Evolutionary conservation across 2,113 vertebrate genomes (phyloP).

Genomic region (Aptenodytes forsteri): DNA sequence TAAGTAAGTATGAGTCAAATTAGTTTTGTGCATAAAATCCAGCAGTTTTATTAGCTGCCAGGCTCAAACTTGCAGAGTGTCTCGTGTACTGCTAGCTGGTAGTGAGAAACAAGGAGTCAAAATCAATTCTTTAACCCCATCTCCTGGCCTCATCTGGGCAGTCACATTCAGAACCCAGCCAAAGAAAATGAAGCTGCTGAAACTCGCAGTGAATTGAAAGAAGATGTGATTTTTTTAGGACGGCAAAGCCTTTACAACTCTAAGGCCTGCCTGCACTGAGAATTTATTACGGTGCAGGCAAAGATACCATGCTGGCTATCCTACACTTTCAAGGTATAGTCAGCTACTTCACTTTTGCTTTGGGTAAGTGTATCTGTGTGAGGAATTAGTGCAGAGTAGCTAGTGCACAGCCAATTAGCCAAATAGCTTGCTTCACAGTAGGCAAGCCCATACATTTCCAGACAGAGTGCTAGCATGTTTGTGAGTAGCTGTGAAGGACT

Average conservation of each 20-base stretch:
- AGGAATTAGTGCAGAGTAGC: background rate
- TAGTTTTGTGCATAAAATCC: background rate
- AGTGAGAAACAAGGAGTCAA: background rate
- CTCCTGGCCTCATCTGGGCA: conserved; percentile 2
- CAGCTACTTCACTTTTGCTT: background rate
- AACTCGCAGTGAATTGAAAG: background rate
- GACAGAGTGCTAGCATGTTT: background rate
- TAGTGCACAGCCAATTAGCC: background rate
- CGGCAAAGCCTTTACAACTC: background rate
- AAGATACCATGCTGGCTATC: background rate
- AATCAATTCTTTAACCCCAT: conserved; percentile 11
- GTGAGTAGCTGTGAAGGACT: background rate
- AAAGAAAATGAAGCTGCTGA: background rate
- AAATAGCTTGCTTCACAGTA: background rate
- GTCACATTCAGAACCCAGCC: background rate
- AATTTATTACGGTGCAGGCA: background rate
- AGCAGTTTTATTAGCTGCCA: background rate
- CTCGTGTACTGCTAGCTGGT: background rate
- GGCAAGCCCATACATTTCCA: background rate
- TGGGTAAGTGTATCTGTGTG: rapidly evolving
- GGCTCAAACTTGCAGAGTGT: background rate
- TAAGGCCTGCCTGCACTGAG: background rate
- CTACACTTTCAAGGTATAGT: background rate
- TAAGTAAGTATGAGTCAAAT: background rate
- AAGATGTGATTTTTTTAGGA: background rate